Base-by-base conservation (phyloP, 2,797 vertebrate species). In the Mus minutoides region DNA sequence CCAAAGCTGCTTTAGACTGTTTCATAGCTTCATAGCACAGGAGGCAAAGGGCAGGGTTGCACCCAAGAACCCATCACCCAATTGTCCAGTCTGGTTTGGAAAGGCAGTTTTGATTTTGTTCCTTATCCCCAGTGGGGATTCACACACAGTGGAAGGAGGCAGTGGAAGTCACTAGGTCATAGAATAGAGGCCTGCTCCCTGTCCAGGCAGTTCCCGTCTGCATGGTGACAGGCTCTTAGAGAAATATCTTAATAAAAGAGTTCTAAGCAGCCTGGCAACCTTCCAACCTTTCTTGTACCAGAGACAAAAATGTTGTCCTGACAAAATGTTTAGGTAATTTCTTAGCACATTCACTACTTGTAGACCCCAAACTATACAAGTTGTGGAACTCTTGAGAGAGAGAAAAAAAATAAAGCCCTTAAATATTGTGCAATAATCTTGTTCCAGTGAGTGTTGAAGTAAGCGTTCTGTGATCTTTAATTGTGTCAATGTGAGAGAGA, bases 1-100 rank as follows among this genome's bases (percentile, higher is more conserved):
- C 95, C 21, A 22, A 71, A 77, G 91, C 71, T 83, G 17, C 56
- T 75, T n/a, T 96, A 96, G 94, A 86, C 87, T 19, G 14, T 4
- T 58, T 69, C 91, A 43, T 1, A 9, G 54, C 54, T 94, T 92
- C 46, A 43, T 0, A 69, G 34, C 54, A 40, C 76, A 97, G 43
- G 13, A 77, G 91, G 90, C 46, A 3, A 95, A 78, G 94, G 94
- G 73, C 77, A 34, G 37, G 46, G 77, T 17, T 71, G 85, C 58
- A 67, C 0, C 0, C 64, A 29, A 73, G 83, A 37, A 78, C 7
- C 21, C 76, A 26, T 94, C 40, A 87, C 87, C 93, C 73, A 80
- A 24, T 88, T 75, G 93, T 90, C 93, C 77, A 83, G 75, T 69
- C 0, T 1, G 62, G 83, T 92, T 93, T 75, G 54, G 73, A 54